Conservation (phyloP, 2,888 invertebrate species). For the Limnephilus lunatus region DNA sequence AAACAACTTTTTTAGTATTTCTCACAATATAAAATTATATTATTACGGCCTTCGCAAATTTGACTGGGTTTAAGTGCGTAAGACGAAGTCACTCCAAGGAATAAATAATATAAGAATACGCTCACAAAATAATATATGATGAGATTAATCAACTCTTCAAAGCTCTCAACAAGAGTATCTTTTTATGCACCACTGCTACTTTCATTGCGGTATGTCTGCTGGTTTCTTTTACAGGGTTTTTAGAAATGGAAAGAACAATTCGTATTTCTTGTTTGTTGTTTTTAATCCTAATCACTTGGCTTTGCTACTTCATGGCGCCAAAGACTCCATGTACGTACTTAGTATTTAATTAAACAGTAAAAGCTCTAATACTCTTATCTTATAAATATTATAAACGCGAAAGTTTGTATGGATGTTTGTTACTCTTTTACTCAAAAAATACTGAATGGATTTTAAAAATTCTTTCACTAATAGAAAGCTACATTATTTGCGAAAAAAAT, state of each 20-base stretch:
- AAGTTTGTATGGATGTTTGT: too few relatives aligned
- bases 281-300: too few relatives aligned
- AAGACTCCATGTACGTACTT: too few relatives aligned
- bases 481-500: too few relatives aligned
- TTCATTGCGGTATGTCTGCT: neutral
- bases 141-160: slow-evolving; percentile 2
- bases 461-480: too few relatives aligned
- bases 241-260: neutral
- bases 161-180: neutral
- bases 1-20: neutral
- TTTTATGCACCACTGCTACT: neutral
- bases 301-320: too few relatives aligned
- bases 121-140: neutral
- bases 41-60: neutral
- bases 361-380: too few relatives aligned
- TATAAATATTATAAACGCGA: too few relatives aligned
- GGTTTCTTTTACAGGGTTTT: slow-evolving; percentile 2
- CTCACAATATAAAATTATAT: neutral
- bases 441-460: too few relatives aligned
- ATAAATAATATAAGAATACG: neutral
- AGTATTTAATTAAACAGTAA: too few relatives aligned
- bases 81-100: neutral
- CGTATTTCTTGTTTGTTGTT: neutral
- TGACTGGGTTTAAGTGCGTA: neutral
- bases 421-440: too few relatives aligned